Base-by-base conservation (phyloP, 2,113 vertebrate genomes). In the Callipepla californica region DNA sequence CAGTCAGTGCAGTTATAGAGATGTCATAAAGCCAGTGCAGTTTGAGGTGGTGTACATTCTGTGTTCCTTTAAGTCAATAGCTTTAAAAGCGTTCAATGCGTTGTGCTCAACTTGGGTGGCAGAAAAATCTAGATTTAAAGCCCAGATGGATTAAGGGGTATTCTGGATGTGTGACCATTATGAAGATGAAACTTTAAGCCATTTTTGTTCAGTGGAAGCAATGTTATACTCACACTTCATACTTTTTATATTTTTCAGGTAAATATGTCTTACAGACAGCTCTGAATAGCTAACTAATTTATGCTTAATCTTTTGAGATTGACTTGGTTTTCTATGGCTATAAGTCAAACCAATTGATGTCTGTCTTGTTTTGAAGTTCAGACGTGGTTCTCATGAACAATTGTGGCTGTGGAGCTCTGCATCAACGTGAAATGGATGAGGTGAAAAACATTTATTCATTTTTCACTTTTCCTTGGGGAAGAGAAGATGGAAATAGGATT, bases 281-380 rank as follows among this genome's bases (percentile, higher is more conserved):
- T 92, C n/a, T 76, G 84, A 90, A 84, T 88, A 40, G 47, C 44
- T 86, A 92, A 92, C 94, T 83, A 94, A 88, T 85, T 95, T 90
- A 86, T 77, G 76, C 88, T 44, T 70, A 81, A 72, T 80, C 69
- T 77, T 92, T 62, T 68, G 34, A 79, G 72, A 77, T 84, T 85
- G 81, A 77, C 68, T 85, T 85, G 53, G 59, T 85, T 79, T 85
- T n/a, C 75, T 79, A 79, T 57, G 79, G 58, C 66, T 90, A 1
- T 93, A 84, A 93, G 90, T 96, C 63, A 95, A 95, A 94, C 62
- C 74, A 90, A 45, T 72, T 92, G 79, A 91, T 94, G 63, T 69
- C 66, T 42, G 32, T 86, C 75, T 74, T 92, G 62, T 93, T 87
- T 85, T 74, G 15, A 74, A 88, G 84, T 90, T 96, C 69, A 77